Conservation (phyloP, 2,888 invertebrate genomes). For the Lepidocyrtoides sp. region DNA sequence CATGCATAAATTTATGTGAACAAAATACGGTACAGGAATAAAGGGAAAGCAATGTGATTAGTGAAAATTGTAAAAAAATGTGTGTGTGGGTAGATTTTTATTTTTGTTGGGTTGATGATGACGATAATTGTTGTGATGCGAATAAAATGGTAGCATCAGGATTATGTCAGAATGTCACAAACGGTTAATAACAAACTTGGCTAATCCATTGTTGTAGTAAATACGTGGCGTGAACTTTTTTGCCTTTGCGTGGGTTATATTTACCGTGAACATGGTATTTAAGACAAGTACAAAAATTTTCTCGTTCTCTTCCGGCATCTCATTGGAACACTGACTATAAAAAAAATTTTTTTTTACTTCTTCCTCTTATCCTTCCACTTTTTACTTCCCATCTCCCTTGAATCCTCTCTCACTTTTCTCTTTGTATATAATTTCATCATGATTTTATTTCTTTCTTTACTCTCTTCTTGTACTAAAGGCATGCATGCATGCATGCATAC, state of each 20-base stretch:
- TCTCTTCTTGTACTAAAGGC: neutral
- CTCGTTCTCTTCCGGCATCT: constrained; percentile 70
- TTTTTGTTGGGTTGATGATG: neutral
- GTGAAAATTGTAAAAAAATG: constrained; percentile 25
- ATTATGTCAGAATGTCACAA: constrained; percentile 66
- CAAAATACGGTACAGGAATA: constrained; percentile 26
- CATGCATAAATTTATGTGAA: constrained; percentile 30
- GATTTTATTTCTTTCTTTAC: constrained; percentile 29
- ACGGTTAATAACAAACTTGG: constrained; percentile 37
- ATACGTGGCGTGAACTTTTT: too few relatives aligned
- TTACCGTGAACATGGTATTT: constrained; percentile 58
- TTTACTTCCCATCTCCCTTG: neutral
- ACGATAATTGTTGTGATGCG: neutral
- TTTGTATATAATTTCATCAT: constrained; percentile 32
- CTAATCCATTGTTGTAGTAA: constrained; percentile 1
- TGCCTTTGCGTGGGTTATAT: constrained; percentile 4
- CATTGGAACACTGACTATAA: constrained; percentile 76
- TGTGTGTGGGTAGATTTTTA: neutral
- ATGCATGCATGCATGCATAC: neutral
- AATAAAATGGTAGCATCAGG: constrained; percentile 33
- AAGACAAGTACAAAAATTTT: constrained; percentile 1
- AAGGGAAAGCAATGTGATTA: constrained; percentile 1
- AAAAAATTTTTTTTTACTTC: constrained; percentile 67
- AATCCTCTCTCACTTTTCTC: neutral
- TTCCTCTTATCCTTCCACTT: constrained; percentile 59